Conservation (phyloP, 1,140 invertebrate genomes). For the Eupristina koningsbergeri region DNA sequence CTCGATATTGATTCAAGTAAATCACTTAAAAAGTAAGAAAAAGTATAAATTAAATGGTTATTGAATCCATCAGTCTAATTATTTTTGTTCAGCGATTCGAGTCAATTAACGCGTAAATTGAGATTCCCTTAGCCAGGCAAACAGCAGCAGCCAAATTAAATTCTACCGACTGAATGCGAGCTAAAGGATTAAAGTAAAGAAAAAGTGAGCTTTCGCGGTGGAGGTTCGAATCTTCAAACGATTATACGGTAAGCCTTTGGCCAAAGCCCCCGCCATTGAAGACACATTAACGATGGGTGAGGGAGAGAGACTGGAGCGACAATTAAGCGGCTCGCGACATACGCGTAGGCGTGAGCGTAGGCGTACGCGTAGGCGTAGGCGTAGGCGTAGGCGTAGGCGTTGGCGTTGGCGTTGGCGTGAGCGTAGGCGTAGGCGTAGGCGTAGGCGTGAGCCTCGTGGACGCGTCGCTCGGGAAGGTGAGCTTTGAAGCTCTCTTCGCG, state of each 20-base stretch:
- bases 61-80: conserved; percentile 22
- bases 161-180: conserved; percentile 26
- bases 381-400: not conserved
- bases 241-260: not conserved
- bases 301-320: not conserved
- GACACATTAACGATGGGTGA: not conserved
- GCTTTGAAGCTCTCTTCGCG: not conserved
- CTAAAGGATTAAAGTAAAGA: conserved; percentile 28
- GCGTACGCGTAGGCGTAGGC: not conserved
- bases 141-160: conserved; percentile 32
- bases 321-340: not conserved
- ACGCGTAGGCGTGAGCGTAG: not conserved
- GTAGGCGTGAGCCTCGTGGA: not conserved
- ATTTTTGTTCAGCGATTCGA: conserved; percentile 29
- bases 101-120: conserved; percentile 27
- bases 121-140: conserved; percentile 6
- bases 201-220: not conserved
- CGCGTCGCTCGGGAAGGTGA: not conserved
- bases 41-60: not conserved
- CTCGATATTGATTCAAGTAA: not conserved
- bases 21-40: not conserved
- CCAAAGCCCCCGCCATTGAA: not conserved
- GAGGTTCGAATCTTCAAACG: not conserved
- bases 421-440: not conserved
- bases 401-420: not conserved